phyloP scores from a whole-genome alignment of 1,140 invertebrate species.

The Halesus radiatus region DNA sequence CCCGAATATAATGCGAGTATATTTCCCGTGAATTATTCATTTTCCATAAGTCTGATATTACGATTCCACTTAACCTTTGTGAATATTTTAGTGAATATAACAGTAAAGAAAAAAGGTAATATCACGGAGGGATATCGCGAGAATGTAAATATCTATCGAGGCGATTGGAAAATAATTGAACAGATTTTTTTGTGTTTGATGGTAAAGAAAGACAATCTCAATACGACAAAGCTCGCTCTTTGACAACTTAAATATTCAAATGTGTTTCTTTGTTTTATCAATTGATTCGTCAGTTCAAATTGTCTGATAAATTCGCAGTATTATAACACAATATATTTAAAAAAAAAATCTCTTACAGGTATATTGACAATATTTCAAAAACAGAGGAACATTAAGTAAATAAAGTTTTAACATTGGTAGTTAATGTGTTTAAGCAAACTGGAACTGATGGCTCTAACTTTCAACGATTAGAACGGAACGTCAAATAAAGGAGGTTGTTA shows the following conservation, averaged over 20 bases:
- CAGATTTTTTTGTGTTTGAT: conserved; percentile 17
- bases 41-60: conserved; percentile 33
- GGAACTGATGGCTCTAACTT: no score
- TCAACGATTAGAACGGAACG: no score
- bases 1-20: conserved; percentile 40
- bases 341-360: no score
- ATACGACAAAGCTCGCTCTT: conserved; percentile 1
- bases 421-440: no score
- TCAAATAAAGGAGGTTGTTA: no score
- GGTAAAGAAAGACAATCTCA: background rate
- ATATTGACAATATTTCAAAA: no score
- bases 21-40: conserved; percentile 45
- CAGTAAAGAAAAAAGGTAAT: background rate
- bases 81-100: conserved; percentile 13
- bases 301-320: no score
- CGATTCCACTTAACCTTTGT: conserved; percentile 29
- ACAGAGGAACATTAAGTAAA: no score
- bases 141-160: conserved; percentile 26
- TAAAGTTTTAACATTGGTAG: no score
- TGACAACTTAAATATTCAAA: background rate
- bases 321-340: no score
- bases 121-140: background rate
- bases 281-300: no score
- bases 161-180: conserved; percentile 30
- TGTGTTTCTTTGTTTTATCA: background rate